Base-by-base conservation (phyloP, 2,888 invertebrate species). In the Caenorhabditis doughertyi region DNA sequence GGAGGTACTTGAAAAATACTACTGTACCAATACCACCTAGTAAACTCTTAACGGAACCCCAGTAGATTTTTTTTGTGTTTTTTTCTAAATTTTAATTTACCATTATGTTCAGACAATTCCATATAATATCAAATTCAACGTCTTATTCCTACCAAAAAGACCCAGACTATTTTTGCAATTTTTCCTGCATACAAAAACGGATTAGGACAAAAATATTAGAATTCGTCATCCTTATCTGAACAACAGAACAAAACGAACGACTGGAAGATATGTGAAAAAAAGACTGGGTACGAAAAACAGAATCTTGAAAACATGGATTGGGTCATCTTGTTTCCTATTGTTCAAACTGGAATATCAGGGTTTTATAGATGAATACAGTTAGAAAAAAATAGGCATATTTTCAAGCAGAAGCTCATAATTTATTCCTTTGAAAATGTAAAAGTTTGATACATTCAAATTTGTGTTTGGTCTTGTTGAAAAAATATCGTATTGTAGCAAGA, bases 1-100 rank as follows among this genome's bases (percentile, higher is more conserved):
- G 32, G 42, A 25, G 62, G 51, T 51, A 68, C 77, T 77, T 77
- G 68, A 77, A 47, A 55, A 77, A 68, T 53, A 68, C 77, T 68
- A 77, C 77, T 77, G 77, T 77, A 65, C 56, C 58, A 35, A 53
- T 11, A 32, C 32, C 32, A 32, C 5, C 32, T 32, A 32, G 32
- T 32, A 32, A 32, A 32, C 32, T 32, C 32, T 32, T 32, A 32
- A 32, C 32, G 9, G 9, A 32, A 32, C 9, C 32, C 25, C 23
- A 9, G 56, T 32, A 32, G 27, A 42, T 23, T 11, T 23, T 11
- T 42, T 9, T 11, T 11, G 3, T 42, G 8, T 60, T 60, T 16
- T 18, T 42, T 21, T 25, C 42, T 8, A 16, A 44, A 44, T 23
- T 44, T 42, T 18, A n/a, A n/a, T n/a, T n/a, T n/a, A n/a, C n/a